Conservation (phyloP, 2,113 vertebrate species). For the Myiozetetes cayanensis region DNA sequence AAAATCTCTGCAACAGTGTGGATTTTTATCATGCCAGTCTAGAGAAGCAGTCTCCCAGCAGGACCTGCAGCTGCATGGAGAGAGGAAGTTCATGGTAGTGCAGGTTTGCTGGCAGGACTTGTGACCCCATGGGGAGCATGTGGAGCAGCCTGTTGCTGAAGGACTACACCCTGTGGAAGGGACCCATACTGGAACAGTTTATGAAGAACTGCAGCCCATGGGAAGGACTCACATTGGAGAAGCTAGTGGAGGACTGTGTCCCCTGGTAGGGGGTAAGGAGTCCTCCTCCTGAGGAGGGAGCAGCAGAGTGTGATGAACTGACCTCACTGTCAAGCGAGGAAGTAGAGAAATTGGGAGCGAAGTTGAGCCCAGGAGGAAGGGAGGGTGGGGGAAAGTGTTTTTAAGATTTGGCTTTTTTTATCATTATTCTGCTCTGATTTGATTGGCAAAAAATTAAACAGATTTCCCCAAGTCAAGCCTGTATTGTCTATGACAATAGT, state of each 20-base stretch:
- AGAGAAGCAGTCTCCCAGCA: neutral
- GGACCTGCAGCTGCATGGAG: neutral
- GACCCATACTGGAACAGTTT: no score
- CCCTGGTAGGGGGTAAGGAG: neutral
- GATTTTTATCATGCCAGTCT: neutral
- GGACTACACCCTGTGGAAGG: neutral
- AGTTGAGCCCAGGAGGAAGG: no score
- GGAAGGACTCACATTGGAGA: neutral
- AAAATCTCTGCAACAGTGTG: neutral
- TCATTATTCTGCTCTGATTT: neutral
- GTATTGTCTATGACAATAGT: neutral
- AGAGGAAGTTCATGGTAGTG: neutral
- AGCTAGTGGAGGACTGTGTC: neutral
- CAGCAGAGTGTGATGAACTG: neutral
- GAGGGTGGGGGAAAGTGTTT: neutral
- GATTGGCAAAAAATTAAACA: neutral
- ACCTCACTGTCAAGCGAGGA: neutral
- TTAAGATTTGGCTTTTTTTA: neutral
- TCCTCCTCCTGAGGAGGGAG: neutral
- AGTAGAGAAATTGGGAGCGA: neutral
- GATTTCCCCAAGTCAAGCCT: neutral
- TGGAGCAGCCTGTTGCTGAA: neutral
- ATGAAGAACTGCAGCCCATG: neutral
- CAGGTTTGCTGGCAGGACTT: neutral
- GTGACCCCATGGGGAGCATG: neutral